These are phyloP conservation scores for Ceriagrion tenellum DNA, from an alignment of 2,888 invertebrate species.

Conservation along the genomic window DNA sequence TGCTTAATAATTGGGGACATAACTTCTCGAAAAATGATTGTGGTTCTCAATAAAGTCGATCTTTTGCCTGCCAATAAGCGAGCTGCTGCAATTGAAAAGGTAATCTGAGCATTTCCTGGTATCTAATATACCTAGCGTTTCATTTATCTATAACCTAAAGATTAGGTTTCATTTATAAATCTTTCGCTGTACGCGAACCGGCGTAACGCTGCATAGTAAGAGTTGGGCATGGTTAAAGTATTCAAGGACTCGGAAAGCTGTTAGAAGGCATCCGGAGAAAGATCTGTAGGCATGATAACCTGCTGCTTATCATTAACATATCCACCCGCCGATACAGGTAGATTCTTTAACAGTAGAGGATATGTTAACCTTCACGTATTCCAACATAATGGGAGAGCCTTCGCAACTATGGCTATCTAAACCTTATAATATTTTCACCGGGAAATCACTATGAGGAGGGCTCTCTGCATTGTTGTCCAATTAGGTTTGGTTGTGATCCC, in stretches of 20 bases:
- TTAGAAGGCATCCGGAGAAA: neutral
- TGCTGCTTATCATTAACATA: too few relatives aligned
- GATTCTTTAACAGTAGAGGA: neutral
- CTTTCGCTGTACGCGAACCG: neutral
- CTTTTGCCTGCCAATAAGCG: slow-evolving; percentile 79
- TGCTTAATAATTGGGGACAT: slow-evolving; percentile 87
- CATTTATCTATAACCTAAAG: neutral
- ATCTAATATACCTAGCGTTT: neutral
- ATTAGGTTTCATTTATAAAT: neutral
- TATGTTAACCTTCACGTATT: too few relatives aligned
- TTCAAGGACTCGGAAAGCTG: neutral
- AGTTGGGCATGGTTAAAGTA: neutral
- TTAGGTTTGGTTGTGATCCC: too few relatives aligned
- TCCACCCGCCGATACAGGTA: neutral
- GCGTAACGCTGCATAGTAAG: neutral
- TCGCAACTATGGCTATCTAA: too few relatives aligned
- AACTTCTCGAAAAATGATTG: slow-evolving; percentile 81
- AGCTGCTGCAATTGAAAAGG: slow-evolving; percentile 80
- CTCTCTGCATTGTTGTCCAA: too few relatives aligned
- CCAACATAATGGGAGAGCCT: too few relatives aligned
- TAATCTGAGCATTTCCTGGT: slow-evolving; percentile 71
- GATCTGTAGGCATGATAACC: too few relatives aligned
- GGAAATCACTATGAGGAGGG: too few relatives aligned
- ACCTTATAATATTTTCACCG: too few relatives aligned
- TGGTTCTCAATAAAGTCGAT: slow-evolving; percentile 87